Conservation (phyloP, 2,797 vertebrate species). For the Perodicticus potto region DNA sequence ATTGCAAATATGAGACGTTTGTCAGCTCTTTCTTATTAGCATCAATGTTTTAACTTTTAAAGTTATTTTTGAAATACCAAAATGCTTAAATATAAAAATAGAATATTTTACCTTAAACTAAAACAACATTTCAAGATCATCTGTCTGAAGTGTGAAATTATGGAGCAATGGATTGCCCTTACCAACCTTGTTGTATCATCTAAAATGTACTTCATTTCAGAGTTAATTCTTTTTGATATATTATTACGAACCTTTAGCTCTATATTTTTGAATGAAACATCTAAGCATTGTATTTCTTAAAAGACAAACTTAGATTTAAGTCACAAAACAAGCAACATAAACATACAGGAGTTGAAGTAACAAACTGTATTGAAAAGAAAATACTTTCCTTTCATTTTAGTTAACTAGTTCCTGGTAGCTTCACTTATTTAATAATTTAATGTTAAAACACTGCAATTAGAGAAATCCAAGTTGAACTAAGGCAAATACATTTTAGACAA, state of each 20-base stretch:
- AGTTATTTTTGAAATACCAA: constrained; percentile 15
- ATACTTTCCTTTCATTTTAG: neutral
- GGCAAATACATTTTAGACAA: constrained; percentile 20
- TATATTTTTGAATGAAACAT: constrained; percentile 47
- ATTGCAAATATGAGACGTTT: constrained; percentile 33
- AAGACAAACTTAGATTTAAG: constrained; percentile 45
- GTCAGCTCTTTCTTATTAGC: constrained; percentile 36
- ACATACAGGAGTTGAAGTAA: constrained; percentile 26
- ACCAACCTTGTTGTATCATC: neutral
- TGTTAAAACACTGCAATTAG: constrained; percentile 47
- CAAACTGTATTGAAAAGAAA: constrained; percentile 57
- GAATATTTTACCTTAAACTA: constrained; percentile 34
- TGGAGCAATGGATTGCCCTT: neutral
- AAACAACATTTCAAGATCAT: neutral
- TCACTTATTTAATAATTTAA: constrained; percentile 22
- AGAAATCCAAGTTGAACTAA: constrained; percentile 32
- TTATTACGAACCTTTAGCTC: constrained; percentile 15
- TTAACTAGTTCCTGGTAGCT: neutral
- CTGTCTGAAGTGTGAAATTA: neutral
- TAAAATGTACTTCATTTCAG: constrained; percentile 50
- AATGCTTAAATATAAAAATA: constrained; percentile 48
- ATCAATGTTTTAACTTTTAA: constrained; percentile 45
- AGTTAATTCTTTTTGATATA: constrained; percentile 3
- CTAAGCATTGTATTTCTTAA: constrained; percentile 38
- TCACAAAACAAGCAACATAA: constrained; percentile 46